Base-by-base conservation (phyloP, 53 echinoderm and acorn worm genomes). In the Mesocentrotus franciscanus region DNA sequence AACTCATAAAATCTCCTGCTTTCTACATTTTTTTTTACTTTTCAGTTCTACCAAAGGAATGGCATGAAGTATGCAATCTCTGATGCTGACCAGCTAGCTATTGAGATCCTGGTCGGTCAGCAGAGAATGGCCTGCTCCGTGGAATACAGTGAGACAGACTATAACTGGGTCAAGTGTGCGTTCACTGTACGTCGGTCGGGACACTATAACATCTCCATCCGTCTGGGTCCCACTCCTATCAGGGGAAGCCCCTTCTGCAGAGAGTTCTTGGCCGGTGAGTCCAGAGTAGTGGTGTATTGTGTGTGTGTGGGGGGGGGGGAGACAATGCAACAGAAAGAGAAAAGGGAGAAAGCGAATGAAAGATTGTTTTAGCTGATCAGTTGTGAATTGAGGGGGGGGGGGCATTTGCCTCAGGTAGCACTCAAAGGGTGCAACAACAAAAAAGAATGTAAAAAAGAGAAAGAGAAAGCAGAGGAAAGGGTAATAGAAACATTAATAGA, bases 181-280 rank as follows among this genome's bases (percentile, higher is more conserved):
- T 99, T 99, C 92, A 99, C 99, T 16, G 97, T 98, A 10, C 96
- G 96, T 24, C 76, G 95, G 75, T 96, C 99, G 33, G 99, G 99
- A 2, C 90, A 92, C 1, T 98, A 98, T 90, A 96, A 85, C 30
- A 96, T 98, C 79, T 78, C 95, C 16, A 71, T 98, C 2, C 95
- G 94, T 14, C 94, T 99, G 0, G 96, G 95, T 20, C 95, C 93
- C 16, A 95, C 85, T 60, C 96, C 96, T 13, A 99, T 99, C 93
- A 97, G 90, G 36, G 98, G 97, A 60, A 99, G 98, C 39, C 98
- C 98, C 17, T 99, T 96, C 95, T 93, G 92, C 55, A 98, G 96
- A 89, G 95, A 93, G 13, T 97, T 99, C 78, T 81, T 96, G 26
- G 96, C 99, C 90, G 99, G 98, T 98, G 87, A 83, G 87, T 87